phyloP scores from a whole-genome alignment of 1,140 invertebrate species.

The Hypothenemus hampei region DNA sequence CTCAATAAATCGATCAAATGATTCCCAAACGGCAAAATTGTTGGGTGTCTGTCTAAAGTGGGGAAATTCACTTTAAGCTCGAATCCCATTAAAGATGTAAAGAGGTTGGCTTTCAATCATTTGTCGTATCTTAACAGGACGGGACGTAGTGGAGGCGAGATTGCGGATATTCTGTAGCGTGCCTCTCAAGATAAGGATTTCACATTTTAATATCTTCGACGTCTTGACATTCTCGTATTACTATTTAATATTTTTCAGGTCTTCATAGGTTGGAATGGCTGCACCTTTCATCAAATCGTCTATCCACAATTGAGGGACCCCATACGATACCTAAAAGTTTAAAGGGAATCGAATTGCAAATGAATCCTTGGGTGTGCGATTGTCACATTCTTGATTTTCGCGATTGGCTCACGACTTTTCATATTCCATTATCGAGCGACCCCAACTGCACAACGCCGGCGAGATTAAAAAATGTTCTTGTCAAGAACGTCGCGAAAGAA shows the following conservation, averaged over 20 bases:
- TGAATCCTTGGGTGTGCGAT: slow-evolving; percentile 86
- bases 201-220: neutral
- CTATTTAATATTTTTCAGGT: slow-evolving; percentile 20
- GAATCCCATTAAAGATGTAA: slow-evolving; percentile 71
- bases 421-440: slow-evolving; percentile 62
- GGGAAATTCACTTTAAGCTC: slow-evolving; percentile 48
- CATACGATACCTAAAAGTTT: slow-evolving; percentile 67
- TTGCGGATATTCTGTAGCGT: slow-evolving; percentile 68
- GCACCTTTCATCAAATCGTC: slow-evolving; percentile 73
- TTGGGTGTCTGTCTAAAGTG: slow-evolving; percentile 1
- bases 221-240: neutral
- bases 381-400: slow-evolving; percentile 72
- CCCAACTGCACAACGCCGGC: slow-evolving; percentile 70
- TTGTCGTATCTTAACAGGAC: slow-evolving; percentile 70
- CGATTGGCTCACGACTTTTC: slow-evolving; percentile 69
- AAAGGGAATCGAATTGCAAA: slow-evolving; percentile 73
- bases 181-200: slow-evolving; percentile 63
- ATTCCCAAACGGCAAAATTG: neutral
- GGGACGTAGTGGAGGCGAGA: slow-evolving; percentile 74
- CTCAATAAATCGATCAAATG: neutral
- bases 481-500: slow-evolving; percentile 62
- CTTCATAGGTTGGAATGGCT: slow-evolving; percentile 78
- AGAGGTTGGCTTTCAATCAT: slow-evolving; percentile 65
- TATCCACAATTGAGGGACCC: slow-evolving; percentile 63
- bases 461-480: slow-evolving; percentile 59